A percentile compares a stretch with the other conserved stretches of the same genome.
Evolutionary conservation across 2,888 invertebrate species (phyloP).

Genomic region (Cheilosia urbana): DNA sequence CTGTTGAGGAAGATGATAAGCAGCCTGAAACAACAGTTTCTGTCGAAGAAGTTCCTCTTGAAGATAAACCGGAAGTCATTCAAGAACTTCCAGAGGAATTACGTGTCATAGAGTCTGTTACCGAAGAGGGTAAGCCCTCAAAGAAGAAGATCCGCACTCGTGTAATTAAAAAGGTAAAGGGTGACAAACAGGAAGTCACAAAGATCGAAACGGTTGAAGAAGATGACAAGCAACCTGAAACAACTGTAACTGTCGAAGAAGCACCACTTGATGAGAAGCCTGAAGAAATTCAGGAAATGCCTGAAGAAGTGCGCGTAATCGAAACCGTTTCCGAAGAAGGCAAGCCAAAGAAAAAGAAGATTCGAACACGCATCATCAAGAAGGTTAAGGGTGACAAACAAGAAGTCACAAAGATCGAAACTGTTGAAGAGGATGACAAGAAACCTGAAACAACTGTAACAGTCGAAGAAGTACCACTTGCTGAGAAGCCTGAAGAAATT

Average conservation of each 20-base stretch:
- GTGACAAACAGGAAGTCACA: conserved; percentile 78
- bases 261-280: conserved; percentile 61
- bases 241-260: conserved; percentile 77
- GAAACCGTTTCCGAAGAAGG: conserved; percentile 79
- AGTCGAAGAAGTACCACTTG: conserved; percentile 67
- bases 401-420: conserved; percentile 81
- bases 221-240: conserved; percentile 80
- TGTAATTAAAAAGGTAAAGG: conserved; percentile 47
- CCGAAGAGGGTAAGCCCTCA: conserved; percentile 45
- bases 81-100: conserved; percentile 39
- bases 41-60: conserved; percentile 30
- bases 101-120: conserved; percentile 10
- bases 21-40: conserved; percentile 36
- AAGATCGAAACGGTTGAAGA: conserved; percentile 79
- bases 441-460: conserved; percentile 79
- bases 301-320: conserved; percentile 77
- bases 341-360: conserved; percentile 77
- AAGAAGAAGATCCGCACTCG: conserved; percentile 61
- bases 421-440: conserved; percentile 79
- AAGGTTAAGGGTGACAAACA: conserved; percentile 76
- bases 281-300: conserved; percentile 76
- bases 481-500: conserved; percentile 77
- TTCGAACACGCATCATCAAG: conserved; percentile 76
- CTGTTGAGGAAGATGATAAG: conserved; percentile 40
- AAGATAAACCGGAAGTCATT: conserved; percentile 32